Evolutionary conservation across 2,113 vertebrate species (phyloP), one percentile per base, ranked within the genome.

Genomic region (Emydocephalus ijimae): DNA sequence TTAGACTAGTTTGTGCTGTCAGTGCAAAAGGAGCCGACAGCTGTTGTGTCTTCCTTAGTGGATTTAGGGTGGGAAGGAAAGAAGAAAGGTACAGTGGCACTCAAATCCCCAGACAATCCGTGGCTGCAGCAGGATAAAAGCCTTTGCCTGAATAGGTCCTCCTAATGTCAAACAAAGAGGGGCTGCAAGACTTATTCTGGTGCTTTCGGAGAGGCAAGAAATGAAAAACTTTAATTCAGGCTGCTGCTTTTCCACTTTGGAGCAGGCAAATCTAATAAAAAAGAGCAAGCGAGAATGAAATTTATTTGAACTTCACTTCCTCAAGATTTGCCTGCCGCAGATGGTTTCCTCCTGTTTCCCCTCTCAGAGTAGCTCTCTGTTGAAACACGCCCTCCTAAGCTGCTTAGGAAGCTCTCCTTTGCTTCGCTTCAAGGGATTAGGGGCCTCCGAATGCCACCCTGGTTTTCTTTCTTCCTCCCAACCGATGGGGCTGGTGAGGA

Each of bases 351-450:
- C 92, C 89, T 56, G 39, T 34, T 94, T 94, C 89, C 29, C 95
- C 92, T 93, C 91, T 26, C 91, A 48, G 61, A 88, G 91, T 0
- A 39, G 52, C 87, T 93, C 11, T 61, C 87, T 87, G 94, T 89
- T 94, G 94, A 96, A 95, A 93, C 34, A 93, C 12, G 93, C 86
- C 91, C 89, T 94, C 91, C 93, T 85, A 85, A 93, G 74, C 93
- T 91, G 94, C 95, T 94, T 81, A 94, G 39, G 61, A 85, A 55
- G 93, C 74, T 91, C 92, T 90, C 94, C 85, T 90, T 88, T 93
- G 91, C 90, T 69, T 39, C 29, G 93, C 94, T 92, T 93, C 55
- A 43, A 91, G 93, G 85, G 94, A 94, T 85, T 92, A 88, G 11
- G 55, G 89, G 93, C 86, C 81, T 85, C 3, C 50, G 90, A 93